These are phyloP conservation scores for Nothobranchius furzeri DNA, from an alignment of 2,113 vertebrate genomes.

Conservation along the genomic window DNA sequence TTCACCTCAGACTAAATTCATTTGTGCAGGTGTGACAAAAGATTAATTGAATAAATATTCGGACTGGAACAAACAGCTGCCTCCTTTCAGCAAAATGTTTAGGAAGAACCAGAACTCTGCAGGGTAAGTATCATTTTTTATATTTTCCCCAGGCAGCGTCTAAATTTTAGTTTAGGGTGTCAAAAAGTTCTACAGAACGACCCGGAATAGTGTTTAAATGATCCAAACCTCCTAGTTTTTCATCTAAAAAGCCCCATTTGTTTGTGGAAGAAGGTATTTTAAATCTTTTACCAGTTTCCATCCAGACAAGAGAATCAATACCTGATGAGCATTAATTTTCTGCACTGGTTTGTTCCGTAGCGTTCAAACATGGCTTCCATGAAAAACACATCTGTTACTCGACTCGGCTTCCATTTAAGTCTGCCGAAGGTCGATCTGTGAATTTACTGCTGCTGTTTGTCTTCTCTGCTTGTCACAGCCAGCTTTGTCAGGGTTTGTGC, in stretches of 20 bases:
- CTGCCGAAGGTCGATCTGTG: constrained; percentile 59
- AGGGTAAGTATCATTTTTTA: too few relatives aligned
- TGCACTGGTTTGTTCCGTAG: constrained; percentile 31
- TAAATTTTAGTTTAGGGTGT: too few relatives aligned
- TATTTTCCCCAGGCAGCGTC: too few relatives aligned
- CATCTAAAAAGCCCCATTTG: constrained; percentile 17
- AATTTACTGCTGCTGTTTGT: constrained; percentile 68
- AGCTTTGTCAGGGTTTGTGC: constrained; percentile 66
- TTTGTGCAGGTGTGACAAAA: constrained; percentile 15
- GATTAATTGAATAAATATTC: constrained; percentile 38
- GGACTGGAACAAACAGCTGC: constrained; percentile 42
- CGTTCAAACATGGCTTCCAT: constrained; percentile 50
- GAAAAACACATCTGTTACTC: constrained; percentile 68
- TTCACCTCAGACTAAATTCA: constrained; percentile 32
- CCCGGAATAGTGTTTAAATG: neutral
- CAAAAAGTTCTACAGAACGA: neutral
- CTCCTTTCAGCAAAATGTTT: constrained; percentile 11
- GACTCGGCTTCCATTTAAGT: constrained; percentile 38
- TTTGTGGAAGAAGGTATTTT: constrained; percentile 40
- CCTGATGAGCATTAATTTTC: constrained; percentile 53
- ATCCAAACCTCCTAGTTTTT: neutral
- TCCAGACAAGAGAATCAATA: constrained; percentile 52
- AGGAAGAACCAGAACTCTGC: too few relatives aligned
- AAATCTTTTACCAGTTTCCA: constrained; percentile 23
- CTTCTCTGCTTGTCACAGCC: constrained; percentile 55